Evolutionary conservation across 2,113 vertebrate genomes (phyloP), one percentile per base, ranked within the genome.

Genomic region (Megaleporinus macrocephalus): DNA sequence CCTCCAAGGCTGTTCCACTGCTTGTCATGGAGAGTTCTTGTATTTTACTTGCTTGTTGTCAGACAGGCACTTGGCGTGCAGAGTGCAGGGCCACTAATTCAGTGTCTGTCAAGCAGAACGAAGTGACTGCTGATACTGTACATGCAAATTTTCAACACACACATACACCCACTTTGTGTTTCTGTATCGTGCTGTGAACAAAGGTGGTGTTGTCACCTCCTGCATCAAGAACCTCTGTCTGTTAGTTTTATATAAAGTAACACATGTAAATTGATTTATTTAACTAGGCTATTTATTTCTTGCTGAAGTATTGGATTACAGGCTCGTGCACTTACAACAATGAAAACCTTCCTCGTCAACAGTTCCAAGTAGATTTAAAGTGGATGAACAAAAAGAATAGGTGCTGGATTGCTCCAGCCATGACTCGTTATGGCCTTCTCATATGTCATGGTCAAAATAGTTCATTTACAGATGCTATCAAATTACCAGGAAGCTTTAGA

Each of bases 381-480:
- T 49, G 11, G 59, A 49, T 9, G 26, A 12, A 7, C 24, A 15
- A 77, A 49, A 65, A 49, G 20, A 62, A 27, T 59, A 24, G 33
- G 74, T 62, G 7, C 24, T 49, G 66, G 53, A 55, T 26, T 33
- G 51, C 24, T 57, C 29, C 44, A 18, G 36, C 14, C 62, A 47
- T 20, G 62, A 27, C 62, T 77, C 4, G 16, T 53, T 26, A 24
- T 49, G 63, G 47, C 65, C 15, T 22, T 51, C 49, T 78, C 29
- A 6, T 53, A 6, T 53, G 27, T 47, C 61, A 26, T 41, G 74
- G 57, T 47, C 59, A 24, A 16, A 53, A 66, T 14, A 13, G 63
- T 62, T 73, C 14, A 73, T 66, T 83, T 78, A 49, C 70, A 59
- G 75, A 83, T 57, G 49, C 24, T 59, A 69, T 69, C 36, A 79